phyloP scores from a whole-genome alignment of 2,888 invertebrate species.

The Polyploca ridens region DNA sequence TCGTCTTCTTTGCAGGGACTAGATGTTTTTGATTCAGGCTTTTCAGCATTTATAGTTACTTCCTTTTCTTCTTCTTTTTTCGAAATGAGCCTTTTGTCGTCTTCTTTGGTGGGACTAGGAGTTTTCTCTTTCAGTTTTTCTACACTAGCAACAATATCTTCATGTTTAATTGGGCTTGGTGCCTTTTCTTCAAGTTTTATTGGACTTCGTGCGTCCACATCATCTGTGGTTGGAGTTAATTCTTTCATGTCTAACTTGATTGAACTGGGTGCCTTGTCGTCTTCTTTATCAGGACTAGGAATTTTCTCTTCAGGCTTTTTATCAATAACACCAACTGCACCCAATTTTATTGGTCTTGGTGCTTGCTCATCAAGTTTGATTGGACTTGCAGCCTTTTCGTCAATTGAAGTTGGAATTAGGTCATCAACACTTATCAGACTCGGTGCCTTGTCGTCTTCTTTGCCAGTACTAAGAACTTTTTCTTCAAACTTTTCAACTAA shows the following conservation, averaged over 20 bases:
- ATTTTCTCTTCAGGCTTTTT: slow-evolving; percentile 6
- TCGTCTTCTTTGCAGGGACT: too few species aligned
- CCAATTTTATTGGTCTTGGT: slow-evolving; percentile 16
- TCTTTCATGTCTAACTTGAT: not conserved
- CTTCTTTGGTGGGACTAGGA: not conserved
- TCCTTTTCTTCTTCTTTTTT: slow-evolving; percentile 14
- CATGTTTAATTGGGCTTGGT: slow-evolving; percentile 30
- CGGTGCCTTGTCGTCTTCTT: too few species aligned
- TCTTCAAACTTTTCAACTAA: too few species aligned
- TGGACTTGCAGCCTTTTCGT: slow-evolving; percentile 21
- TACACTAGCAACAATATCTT: not conserved
- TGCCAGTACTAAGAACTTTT: too few species aligned
- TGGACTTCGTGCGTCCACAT: not conserved
- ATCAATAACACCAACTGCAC: slow-evolving; percentile 18
- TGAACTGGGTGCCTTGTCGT: not conserved
- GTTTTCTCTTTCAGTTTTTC: slow-evolving; percentile 20
- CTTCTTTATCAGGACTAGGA: not conserved
- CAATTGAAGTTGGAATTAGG: slow-evolving; percentile 13
- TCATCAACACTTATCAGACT: slow-evolving; percentile 4
- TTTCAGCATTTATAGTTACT: too few species aligned
- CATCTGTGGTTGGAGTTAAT: too few species aligned
- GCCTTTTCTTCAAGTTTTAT: slow-evolving; percentile 18
- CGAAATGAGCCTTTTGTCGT: slow-evolving; percentile 15
- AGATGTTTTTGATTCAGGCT: too few species aligned
- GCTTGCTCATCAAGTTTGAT: slow-evolving; percentile 18